Evolutionary conservation across 2,888 invertebrate genomes (phyloP).

Genomic region (Drosophila affinis): DNA sequence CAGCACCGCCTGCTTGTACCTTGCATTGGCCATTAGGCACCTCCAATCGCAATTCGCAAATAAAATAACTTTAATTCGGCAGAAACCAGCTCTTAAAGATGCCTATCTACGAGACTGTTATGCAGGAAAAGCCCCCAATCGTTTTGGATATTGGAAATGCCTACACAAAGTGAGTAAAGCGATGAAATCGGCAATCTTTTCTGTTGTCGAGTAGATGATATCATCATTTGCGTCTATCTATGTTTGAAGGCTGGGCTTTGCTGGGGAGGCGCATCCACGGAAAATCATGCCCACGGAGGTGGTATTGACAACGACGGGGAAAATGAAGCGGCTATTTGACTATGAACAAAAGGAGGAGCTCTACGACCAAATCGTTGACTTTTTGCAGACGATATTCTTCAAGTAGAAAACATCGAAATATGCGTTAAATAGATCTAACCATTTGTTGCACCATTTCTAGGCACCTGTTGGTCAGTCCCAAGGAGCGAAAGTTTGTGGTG

Average conservation of each 20-base stretch:
- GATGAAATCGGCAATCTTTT: neutral
- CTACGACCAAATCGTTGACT: constrained; percentile 93
- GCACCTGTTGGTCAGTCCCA: constrained; percentile 94
- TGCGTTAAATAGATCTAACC: neutral
- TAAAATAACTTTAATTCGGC: neutral
- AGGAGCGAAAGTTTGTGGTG: constrained; percentile 95
- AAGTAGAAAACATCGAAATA: constrained; percentile 85
- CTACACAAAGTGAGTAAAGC: constrained; percentile 92
- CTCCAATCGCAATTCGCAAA: neutral
- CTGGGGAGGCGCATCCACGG: constrained; percentile 94
- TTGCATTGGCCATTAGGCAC: neutral
- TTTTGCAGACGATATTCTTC: constrained; percentile 94
- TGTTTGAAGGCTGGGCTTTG: constrained; percentile 92
- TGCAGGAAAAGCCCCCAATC: constrained; percentile 94
- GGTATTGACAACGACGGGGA: constrained; percentile 87
- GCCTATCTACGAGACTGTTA: constrained; percentile 92
- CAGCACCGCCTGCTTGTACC: too few relatives aligned
- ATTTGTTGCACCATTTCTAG: constrained; percentile 84
- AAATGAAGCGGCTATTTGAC: constrained; percentile 87
- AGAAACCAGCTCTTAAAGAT: constrained; percentile 82
- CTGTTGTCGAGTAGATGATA: constrained; percentile 46
- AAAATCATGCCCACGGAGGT: constrained; percentile 93
- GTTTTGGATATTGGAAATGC: constrained; percentile 95
- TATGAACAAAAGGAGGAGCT: constrained; percentile 88
- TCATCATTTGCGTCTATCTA: constrained; percentile 44